Conservation (phyloP, 2,888 invertebrate genomes). For the Phyllotreta cruciferae region DNA sequence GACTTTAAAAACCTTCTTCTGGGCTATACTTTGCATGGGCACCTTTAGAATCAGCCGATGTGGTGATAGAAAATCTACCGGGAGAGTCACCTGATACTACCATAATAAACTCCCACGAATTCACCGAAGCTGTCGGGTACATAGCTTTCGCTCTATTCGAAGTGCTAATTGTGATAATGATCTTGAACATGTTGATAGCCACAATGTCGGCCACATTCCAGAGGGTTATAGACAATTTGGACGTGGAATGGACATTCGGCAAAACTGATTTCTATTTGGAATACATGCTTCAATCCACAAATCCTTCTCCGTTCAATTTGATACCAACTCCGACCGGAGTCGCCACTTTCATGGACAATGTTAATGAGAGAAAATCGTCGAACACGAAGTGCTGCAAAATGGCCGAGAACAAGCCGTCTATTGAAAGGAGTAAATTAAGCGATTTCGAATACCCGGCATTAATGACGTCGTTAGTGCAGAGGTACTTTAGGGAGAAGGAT, state of each 20-base stretch:
- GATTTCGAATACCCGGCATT: constrained; percentile 63
- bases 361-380: constrained; percentile 52
- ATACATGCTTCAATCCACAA: constrained; percentile 73
- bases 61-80: constrained; percentile 68
- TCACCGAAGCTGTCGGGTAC: constrained; percentile 73
- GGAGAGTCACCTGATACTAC: constrained; percentile 60
- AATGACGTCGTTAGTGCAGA: constrained; percentile 67
- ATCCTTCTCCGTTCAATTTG: constrained; percentile 77
- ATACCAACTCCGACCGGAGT: constrained; percentile 68
- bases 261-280: constrained; percentile 76
- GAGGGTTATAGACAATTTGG: constrained; percentile 71
- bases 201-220: constrained; percentile 81
- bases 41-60: constrained; percentile 69
- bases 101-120: constrained; percentile 65
- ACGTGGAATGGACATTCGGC: constrained; percentile 80
- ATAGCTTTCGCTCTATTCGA: constrained; percentile 73
- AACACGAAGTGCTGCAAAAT: constrained; percentile 2
- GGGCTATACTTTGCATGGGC: constrained; percentile 76
- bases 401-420: constrained; percentile 6
- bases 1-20: constrained; percentile 72
- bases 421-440: constrained; percentile 36
- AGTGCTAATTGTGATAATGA: constrained; percentile 74
- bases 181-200: constrained; percentile 81
- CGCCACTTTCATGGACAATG: constrained; percentile 61
- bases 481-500: constrained; percentile 67